Conservation (phyloP, 2,797 vertebrate genomes). For the Cossypha polioptera region DNA sequence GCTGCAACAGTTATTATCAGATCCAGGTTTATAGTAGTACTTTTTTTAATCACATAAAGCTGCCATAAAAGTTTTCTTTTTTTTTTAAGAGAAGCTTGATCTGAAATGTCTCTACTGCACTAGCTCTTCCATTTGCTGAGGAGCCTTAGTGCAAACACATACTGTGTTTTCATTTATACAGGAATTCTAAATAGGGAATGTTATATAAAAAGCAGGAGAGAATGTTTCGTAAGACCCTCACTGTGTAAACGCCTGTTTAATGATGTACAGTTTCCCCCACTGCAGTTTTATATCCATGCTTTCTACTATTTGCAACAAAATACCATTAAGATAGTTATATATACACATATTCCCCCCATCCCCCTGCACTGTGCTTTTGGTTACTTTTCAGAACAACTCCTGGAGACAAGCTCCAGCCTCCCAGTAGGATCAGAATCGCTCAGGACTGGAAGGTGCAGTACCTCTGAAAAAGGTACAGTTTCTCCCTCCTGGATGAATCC, state of each 20-base stretch:
- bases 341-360: slow-evolving; percentile 50
- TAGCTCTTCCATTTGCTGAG: slow-evolving; percentile 38
- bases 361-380: slow-evolving; percentile 69
- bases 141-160: slow-evolving; percentile 58
- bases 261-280: slow-evolving; percentile 60
- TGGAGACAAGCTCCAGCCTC: slow-evolving; percentile 44
- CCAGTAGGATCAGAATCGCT: background rate
- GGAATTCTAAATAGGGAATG: slow-evolving; percentile 74
- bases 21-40: slow-evolving; percentile 38
- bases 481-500: slow-evolving; percentile 55
- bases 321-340: slow-evolving; percentile 68
- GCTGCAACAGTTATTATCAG: slow-evolving; percentile 48
- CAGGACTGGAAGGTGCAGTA: slow-evolving; percentile 40
- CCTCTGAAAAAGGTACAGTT: slow-evolving; percentile 41
- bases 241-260: slow-evolving; percentile 67
- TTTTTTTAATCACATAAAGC: slow-evolving; percentile 20
- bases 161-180: slow-evolving; percentile 49
- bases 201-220: slow-evolving; percentile 64
- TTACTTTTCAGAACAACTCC: slow-evolving; percentile 40
- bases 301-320: slow-evolving; percentile 73
- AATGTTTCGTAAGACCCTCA: slow-evolving; percentile 60
- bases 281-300: slow-evolving; percentile 71
- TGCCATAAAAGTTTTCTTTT: slow-evolving; percentile 30
- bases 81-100: slow-evolving; percentile 55
- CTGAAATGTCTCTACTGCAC: slow-evolving; percentile 68